Percentiles rank a stretch among this genome's conserved stretches.
Conservation (phyloP, 2,113 vertebrate genomes). For the Nycticorax nycticorax region DNA sequence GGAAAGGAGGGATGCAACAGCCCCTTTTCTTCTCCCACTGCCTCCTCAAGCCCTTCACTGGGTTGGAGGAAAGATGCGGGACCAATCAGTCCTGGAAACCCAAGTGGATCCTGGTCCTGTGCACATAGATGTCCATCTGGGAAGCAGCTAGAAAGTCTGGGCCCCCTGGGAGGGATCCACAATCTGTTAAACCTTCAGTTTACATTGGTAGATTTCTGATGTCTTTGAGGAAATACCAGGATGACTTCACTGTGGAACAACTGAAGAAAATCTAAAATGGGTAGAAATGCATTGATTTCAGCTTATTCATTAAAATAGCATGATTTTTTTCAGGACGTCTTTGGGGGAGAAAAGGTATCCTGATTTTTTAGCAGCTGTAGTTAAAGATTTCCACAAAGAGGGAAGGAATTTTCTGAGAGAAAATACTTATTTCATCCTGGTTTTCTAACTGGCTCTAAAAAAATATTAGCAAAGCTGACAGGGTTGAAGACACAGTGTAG, state of each 20-base stretch:
- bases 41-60: background rate
- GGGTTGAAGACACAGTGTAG: background rate
- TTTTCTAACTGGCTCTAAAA: background rate
- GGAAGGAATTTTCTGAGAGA: background rate
- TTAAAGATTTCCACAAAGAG: background rate
- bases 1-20: background rate
- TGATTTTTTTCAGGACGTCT: background rate
- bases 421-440: background rate
- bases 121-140: background rate
- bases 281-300: background rate
- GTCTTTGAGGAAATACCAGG: background rate
- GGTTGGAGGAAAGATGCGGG: background rate
- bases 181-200: background rate
- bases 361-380: background rate
- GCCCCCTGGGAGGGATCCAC: background rate
- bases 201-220: background rate
- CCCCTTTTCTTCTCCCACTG: background rate
- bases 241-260: background rate
- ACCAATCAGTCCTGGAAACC: background rate
- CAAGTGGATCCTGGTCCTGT: background rate
- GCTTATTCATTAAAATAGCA: background rate
- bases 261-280: background rate
- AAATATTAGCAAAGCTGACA: background rate
- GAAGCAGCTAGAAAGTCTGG: background rate
- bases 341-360: background rate